Base-by-base conservation (phyloP, 30 jellyfish, hydroid and myxozoan genomes). In the Sanderia malayensis region DNA sequence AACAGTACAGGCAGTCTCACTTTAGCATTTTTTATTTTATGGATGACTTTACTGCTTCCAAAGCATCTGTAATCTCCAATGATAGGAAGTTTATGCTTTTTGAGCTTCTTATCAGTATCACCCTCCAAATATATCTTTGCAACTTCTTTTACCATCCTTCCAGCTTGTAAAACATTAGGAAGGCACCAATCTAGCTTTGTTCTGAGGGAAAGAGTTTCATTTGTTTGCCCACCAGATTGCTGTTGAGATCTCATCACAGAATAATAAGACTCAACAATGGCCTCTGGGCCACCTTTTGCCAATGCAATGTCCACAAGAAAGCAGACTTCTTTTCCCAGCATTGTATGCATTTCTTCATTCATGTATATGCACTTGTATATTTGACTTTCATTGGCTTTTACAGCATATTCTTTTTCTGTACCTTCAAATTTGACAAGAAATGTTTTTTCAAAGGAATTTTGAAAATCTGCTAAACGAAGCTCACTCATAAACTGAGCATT, bases 271-370 rank as follows among this genome's bases (percentile, higher is more conserved):
- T 65, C 77, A 28, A 65, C 77, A 10, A 65, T 65, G 13, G 77
- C 58, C 61, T 65, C 77, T 23, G 77, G 61, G 61, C 77, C 77
- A 33, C 61, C 77, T 65, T 65, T 65, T 32, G 58, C 77, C 26
- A 65, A 41, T 10, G 77, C 77, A 65, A 65, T 65, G 30, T 65
- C 67, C 22, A 65, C 17, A n/a, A 65, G n/a, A 21, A 34, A 15
- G 77, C 77, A 65, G 34, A 65, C 21, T 22, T 65, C 61, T 28
- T 65, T 30, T n/a, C 77, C 61, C 66, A 65, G n/a, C 61, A 15
- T 18, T 18, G 18, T 31, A 65, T 65, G 21, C n/a, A 65, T 31
- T 15, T 8, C 61, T 21, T 28, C 77, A 34, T 60, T 21, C 23
- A 10, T 21, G 25, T 60, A 60, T 13, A 60, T 60, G 23, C 26